phyloP scores from a whole-genome alignment of 2,888 invertebrate species.

The Drosophila austrosaltans region DNA sequence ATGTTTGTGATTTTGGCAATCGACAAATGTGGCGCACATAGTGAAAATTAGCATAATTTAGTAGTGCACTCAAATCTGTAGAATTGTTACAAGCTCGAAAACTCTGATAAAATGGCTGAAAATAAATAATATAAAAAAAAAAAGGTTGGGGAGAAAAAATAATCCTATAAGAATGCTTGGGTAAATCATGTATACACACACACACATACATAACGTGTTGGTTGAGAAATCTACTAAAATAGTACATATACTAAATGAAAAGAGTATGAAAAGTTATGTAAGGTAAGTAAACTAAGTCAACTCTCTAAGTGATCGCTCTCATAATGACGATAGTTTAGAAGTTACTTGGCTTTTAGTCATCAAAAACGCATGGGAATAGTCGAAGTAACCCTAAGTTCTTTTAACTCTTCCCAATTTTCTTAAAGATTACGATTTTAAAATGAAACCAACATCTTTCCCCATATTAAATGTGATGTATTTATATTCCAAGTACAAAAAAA shows the following conservation, averaged over 20 bases:
- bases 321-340: neutral
- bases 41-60: conserved; percentile 61
- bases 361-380: too few species aligned
- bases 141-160: neutral
- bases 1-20: conserved; percentile 71
- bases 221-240: too few species aligned
- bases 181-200: neutral
- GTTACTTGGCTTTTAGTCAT: too few species aligned
- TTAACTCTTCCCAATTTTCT: too few species aligned
- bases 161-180: neutral
- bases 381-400: too few species aligned
- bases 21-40: conserved; percentile 68
- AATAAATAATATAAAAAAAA: conserved; percentile 1
- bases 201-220: neutral
- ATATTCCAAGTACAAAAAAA: conserved; percentile 1
- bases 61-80: conserved; percentile 25
- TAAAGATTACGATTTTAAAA: too few species aligned
- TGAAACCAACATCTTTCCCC: too few species aligned
- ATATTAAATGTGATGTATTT: neutral
- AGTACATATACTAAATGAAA: neutral
- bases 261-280: too few species aligned
- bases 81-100: neutral
- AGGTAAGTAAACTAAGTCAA: too few species aligned
- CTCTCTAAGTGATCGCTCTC: neutral
- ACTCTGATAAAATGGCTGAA: conserved; percentile 16